A percentile compares a stretch with the other conserved stretches of the same genome.
Conservation (phyloP, 2,113 vertebrate genomes). For the Phylloscopus whistleri region DNA sequence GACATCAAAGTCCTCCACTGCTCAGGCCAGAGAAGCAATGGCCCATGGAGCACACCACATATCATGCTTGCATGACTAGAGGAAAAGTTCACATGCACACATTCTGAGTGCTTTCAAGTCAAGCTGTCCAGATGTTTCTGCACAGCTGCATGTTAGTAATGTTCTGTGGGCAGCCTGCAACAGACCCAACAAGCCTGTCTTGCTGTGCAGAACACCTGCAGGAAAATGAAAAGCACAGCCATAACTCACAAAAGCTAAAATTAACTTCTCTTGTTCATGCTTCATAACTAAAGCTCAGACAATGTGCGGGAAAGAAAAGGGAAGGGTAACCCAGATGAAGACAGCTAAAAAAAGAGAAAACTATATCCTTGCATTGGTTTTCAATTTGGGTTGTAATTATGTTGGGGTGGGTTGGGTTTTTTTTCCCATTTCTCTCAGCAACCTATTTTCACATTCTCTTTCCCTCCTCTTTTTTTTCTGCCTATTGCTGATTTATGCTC, state of each 20-base stretch:
- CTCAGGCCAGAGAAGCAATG: not conserved
- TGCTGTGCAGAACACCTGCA: constrained; percentile 49
- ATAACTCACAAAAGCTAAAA: constrained; percentile 18
- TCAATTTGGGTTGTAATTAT: not conserved
- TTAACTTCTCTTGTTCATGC: not conserved
- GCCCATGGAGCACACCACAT: not conserved
- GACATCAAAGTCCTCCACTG: not conserved
- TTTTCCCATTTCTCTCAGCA: not conserved
- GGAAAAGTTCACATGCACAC: not conserved
- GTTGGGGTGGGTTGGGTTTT: not conserved
- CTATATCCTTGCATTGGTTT: not conserved
- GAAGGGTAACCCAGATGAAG: not conserved
- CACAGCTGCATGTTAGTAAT: not conserved
- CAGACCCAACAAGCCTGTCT: not conserved
- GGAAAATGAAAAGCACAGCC: not conserved
- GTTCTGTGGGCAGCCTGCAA: not conserved
- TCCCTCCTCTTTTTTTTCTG: not conserved
- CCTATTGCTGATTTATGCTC: not conserved
- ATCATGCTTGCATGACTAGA: not conserved
- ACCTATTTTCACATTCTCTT: not conserved
- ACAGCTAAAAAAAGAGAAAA: not conserved
- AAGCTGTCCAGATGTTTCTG: constrained; percentile 23
- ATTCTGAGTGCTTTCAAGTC: not conserved
- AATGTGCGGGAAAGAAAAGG: not conserved
- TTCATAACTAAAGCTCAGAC: not conserved